Evolutionary conservation across 2,113 vertebrate genomes (phyloP).

Genomic region (Tetrax tetrax): DNA sequence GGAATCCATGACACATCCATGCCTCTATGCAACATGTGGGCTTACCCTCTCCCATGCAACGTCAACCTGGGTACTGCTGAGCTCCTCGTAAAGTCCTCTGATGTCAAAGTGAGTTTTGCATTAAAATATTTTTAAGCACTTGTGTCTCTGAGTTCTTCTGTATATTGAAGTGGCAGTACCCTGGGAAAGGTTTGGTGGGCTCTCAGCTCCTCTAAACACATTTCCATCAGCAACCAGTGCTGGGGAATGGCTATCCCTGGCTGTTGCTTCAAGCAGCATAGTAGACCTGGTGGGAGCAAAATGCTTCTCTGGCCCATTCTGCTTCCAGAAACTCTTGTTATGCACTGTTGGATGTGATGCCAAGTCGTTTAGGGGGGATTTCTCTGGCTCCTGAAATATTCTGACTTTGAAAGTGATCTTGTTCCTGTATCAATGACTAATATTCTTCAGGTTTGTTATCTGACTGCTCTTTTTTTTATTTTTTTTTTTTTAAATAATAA

Average conservation of each 20-base stretch:
- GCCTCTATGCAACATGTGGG: fast-evolving
- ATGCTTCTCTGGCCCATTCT: neutral
- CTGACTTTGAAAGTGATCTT: neutral
- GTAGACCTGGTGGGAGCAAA: neutral
- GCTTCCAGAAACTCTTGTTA: neutral
- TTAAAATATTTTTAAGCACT: neutral
- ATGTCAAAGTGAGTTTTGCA: neutral
- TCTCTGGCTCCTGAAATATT: neutral
- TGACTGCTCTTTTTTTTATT: neutral
- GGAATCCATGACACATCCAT: neutral
- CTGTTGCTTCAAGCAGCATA: neutral
- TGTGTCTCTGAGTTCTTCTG: fast-evolving
- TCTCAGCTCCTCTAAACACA: neutral
- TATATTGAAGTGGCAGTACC: neutral
- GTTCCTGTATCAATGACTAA: neutral
- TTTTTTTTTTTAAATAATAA: neutral
- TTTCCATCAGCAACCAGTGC: neutral
- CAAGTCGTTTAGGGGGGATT: neutral
- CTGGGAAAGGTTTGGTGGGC: neutral
- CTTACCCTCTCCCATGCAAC: neutral
- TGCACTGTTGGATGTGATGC: neutral
- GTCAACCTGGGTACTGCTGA: neutral
- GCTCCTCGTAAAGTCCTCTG: neutral
- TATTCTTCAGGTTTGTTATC: neutral
- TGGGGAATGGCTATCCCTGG: neutral